Conservation (phyloP, 2,888 invertebrate species). For the Hyalella azteca region DNA sequence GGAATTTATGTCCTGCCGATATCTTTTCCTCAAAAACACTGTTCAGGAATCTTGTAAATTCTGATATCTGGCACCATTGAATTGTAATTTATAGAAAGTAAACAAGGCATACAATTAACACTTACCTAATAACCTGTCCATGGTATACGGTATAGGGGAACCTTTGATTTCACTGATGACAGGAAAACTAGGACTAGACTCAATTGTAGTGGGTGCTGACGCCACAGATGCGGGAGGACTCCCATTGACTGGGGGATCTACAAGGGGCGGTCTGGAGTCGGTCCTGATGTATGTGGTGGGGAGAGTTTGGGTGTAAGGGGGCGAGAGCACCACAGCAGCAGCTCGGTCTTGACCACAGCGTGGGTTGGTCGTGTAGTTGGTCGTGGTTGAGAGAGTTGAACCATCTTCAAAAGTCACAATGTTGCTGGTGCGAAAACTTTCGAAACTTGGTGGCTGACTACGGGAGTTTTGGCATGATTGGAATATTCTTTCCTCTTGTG, state of each 20-base stretch:
- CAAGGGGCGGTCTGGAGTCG: neutral
- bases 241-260: neutral
- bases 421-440: neutral
- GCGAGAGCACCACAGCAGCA: neutral
- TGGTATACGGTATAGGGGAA: constrained; percentile 48
- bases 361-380: constrained; percentile 17
- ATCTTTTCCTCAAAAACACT: no score
- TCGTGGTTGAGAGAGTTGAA: constrained; percentile 11
- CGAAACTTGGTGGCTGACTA: neutral
- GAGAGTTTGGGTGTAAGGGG: neutral
- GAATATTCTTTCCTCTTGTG: constrained; percentile 2
- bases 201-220: neutral
- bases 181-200: neutral
- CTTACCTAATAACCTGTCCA: constrained; percentile 51
- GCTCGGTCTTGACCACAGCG: neutral
- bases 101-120: neutral
- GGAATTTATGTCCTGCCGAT: no score
- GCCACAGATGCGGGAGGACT: neutral
- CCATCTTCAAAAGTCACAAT: constrained; percentile 17
- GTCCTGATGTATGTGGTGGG: constrained; percentile 11
- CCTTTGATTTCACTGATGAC: neutral
- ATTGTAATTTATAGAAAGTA: no score
- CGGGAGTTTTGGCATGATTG: neutral
- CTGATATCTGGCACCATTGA: no score
- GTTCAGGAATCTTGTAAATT: no score